These are phyloP conservation scores for Redunca redunca DNA, from an alignment of 2,113 vertebrate species.

Conservation along the genomic window DNA sequence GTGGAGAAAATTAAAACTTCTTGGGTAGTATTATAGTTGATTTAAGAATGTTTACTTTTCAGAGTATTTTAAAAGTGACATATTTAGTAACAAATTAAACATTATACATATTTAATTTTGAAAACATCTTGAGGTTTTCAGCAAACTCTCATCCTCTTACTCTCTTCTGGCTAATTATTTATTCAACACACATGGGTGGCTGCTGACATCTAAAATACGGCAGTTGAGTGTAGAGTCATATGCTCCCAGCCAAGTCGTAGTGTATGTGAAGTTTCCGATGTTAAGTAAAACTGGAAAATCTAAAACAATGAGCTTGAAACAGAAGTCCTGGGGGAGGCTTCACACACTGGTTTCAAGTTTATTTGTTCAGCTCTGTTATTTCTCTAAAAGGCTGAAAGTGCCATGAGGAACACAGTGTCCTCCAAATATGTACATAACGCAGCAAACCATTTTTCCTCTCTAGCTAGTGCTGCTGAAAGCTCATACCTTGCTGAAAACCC, in stretches of 20 bases:
- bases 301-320: neutral
- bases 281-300: neutral
- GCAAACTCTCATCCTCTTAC: neutral
- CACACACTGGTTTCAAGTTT: neutral
- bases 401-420: neutral
- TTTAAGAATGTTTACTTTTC: neutral
- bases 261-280: neutral
- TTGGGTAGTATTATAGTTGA: neutral
- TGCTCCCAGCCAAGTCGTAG: neutral
- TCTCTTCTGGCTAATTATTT: neutral
- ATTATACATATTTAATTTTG: constrained; percentile 13
- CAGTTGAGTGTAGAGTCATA: neutral
- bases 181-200: neutral
- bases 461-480: neutral
- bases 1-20: neutral
- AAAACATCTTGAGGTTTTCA: constrained; percentile 13
- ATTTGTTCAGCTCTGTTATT: neutral
- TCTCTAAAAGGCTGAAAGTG: neutral
- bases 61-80: neutral
- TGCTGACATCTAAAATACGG: constrained; percentile 7
- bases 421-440: neutral
- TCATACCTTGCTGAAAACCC: neutral
- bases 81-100: constrained; percentile 20
- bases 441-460: neutral
- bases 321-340: neutral